Evolutionary conservation across 2,113 vertebrate genomes (phyloP).

Genomic region (Onychostoma macrolepis): DNA sequence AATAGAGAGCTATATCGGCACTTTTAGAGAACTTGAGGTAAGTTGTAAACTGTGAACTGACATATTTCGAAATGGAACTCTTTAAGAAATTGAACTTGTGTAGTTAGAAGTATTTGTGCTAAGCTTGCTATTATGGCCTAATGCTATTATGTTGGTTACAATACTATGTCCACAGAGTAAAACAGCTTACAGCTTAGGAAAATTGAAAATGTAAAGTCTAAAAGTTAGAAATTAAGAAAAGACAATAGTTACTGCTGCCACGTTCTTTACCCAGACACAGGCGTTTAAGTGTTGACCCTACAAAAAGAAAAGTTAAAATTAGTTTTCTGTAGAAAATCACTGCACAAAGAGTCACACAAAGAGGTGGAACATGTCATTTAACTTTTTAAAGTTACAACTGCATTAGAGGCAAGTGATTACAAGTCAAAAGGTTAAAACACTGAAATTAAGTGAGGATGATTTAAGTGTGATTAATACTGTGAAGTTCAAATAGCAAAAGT

Average conservation of each 20-base stretch:
- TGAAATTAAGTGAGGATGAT: background rate
- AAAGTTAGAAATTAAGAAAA: slow-evolving; percentile 72
- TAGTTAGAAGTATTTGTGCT: background rate
- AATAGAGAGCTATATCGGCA: background rate
- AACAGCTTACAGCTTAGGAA: background rate
- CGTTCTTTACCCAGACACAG: slow-evolving; percentile 99
- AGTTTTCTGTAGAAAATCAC: slow-evolving; percentile 62
- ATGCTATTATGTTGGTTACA: background rate
- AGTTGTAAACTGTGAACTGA: background rate
- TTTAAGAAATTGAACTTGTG: background rate
- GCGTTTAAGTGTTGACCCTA: slow-evolving; percentile 96
- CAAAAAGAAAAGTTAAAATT: slow-evolving; percentile 46
- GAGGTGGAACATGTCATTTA: background rate
- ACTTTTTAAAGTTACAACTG: background rate
- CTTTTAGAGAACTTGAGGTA: slow-evolving; percentile 5
- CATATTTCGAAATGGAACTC: background rate
- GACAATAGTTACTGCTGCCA: slow-evolving; percentile 89
- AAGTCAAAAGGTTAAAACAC: background rate
- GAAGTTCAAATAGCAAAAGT: background rate
- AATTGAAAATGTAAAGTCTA: background rate
- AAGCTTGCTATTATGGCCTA: background rate
- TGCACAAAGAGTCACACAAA: slow-evolving; percentile 13
- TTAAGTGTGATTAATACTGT: background rate
- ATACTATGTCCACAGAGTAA: background rate
- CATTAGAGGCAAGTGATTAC: background rate